A percentile compares a stretch with the other conserved stretches of the same genome.
Conservation (phyloP, 2,113 vertebrate genomes). For the Dromiciops gliroides region DNA sequence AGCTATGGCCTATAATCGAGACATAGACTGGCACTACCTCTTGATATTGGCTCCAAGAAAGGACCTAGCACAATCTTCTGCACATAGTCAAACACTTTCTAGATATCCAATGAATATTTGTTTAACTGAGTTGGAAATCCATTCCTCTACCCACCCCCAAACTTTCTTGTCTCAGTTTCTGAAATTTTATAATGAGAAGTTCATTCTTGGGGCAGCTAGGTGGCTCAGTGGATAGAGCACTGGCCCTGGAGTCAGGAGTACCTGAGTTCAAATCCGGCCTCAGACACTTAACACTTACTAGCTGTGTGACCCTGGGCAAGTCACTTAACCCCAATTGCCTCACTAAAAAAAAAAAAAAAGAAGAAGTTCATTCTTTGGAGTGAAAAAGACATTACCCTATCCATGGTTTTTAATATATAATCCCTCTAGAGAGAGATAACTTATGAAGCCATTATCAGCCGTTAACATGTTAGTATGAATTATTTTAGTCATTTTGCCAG, state of each 20-base stretch:
- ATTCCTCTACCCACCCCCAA: not conserved
- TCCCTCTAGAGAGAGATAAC: not conserved
- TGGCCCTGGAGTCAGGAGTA: no score
- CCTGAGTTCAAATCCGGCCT: no score
- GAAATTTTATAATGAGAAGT: conserved; percentile 41
- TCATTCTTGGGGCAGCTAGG: conserved; percentile 26
- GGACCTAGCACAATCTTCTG: no score
- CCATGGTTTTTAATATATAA: not conserved
- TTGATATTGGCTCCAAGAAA: not conserved
- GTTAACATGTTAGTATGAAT: not conserved
- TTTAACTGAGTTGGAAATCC: not conserved
- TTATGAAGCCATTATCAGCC: not conserved
- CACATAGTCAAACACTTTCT: not conserved
- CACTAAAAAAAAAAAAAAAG: no score
- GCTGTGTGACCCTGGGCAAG: no score
- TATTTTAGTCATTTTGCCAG: not conserved
- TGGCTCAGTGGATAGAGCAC: no score
- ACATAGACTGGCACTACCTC: not conserved
- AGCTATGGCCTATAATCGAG: not conserved
- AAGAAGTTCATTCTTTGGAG: conserved; percentile 42
- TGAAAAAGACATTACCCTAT: not conserved
- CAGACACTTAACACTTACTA: no score
- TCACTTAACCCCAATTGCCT: no score
- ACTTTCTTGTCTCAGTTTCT: conserved; percentile 5
- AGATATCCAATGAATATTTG: not conserved